A percentile compares a stretch with the other conserved stretches of the same genome.
phyloP scores from a whole-genome alignment of 2,113 vertebrate species.

The Larimichthys polyactis region DNA sequence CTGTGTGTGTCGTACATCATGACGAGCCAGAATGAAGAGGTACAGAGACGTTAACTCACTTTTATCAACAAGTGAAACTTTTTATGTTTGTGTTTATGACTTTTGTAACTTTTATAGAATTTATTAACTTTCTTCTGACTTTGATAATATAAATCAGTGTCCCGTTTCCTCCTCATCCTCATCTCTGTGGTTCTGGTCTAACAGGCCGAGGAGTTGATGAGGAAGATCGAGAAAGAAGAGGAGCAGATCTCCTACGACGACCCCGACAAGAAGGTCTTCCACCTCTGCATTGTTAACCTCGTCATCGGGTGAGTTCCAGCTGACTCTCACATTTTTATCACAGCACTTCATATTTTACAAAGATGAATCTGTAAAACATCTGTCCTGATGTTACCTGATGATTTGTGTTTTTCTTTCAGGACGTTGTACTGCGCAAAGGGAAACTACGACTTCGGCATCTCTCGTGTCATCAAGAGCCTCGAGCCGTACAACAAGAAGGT shows the following conservation, averaged over 20 bases:
- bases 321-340: not conserved
- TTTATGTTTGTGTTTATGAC: too few relatives aligned
- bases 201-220: constrained; percentile 95
- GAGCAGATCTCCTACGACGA: constrained; percentile 93
- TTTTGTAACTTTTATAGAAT: too few relatives aligned
- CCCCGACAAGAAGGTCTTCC: constrained; percentile 94
- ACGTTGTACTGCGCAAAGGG: constrained; percentile 97
- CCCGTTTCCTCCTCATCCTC: not conserved
- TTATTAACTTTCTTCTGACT: not conserved
- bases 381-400: too few relatives aligned
- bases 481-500: constrained; percentile 97
- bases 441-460: constrained; percentile 97
- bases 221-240: constrained; percentile 96
- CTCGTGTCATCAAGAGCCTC: constrained; percentile 96
- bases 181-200: not conserved
- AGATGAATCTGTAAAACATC: too few relatives aligned
- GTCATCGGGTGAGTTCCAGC: constrained; percentile 90
- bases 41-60: constrained; percentile 30
- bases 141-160: not conserved
- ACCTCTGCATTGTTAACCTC: constrained; percentile 97
- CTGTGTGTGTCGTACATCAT: constrained; percentile 97
- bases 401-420: constrained; percentile 65
- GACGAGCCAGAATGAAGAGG: constrained; percentile 96
- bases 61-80: too few relatives aligned
- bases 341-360: too few relatives aligned